Base-by-base conservation (phyloP, 2,113 vertebrate species). In the Andinoacara biseriatus region DNA sequence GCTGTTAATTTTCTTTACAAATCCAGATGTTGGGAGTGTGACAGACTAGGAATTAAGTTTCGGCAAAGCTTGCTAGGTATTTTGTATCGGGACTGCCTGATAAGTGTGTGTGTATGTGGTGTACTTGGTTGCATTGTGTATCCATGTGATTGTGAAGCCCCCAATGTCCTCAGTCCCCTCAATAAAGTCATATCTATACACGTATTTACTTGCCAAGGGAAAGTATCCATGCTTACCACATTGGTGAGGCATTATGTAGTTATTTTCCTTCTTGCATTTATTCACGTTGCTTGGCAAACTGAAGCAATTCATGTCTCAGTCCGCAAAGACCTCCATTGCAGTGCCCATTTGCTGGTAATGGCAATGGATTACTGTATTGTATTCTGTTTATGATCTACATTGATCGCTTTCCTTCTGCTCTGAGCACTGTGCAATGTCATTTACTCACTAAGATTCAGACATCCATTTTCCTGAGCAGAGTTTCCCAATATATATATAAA, bases 361-460 rank as follows among this genome's bases (percentile, higher is more conserved):
- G 90, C 93, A 93, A 90, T 93, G 84, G 93, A 94, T 95, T 91
- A 92, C 89, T 91, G 89, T 93, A 95, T 94, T 86, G 94, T 94
- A 94, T 95, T 94, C 82, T 93, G 88, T 94, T 95, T 95, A 95
- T 94, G 93, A 93, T 94, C 88, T 83, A 61, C 90, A 95, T 95
- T 93, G 94, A 95, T 95, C 75, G 74, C 87, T 38, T 85, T 86
- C 81, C 81, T 85, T 82, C 90, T 82, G 75, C 80, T 90, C 86
- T 74, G 59, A 88, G 89, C 76, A 58, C 86, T 86, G 89, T 76
- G 84, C 82, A 79, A 86, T 92, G 89, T 92, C 87, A 93, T 93
- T 90, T 92, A 63, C 80, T 69, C 38, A 61, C 80, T 86, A 60
- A 67, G 72, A 87, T 86, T 74, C 89, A 90, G 80, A 89, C 88